Evolutionary conservation across 2,113 vertebrate genomes (phyloP), one percentile per base, ranked within the genome.

Genomic region (Paralichthys olivaceus): DNA sequence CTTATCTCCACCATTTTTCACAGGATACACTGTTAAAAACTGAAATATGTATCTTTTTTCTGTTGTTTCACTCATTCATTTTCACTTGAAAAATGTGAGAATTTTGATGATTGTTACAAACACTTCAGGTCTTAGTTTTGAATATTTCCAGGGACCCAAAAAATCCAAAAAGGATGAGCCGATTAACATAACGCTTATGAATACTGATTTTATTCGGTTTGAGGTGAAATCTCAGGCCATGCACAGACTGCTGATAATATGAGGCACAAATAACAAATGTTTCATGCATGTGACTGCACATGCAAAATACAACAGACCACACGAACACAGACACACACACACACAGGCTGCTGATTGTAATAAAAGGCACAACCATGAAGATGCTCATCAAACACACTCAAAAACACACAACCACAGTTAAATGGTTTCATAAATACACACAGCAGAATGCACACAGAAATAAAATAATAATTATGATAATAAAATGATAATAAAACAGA

Each of bases 401-500:
- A 72, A 75, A 77, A 86, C 73, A 85, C 68, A 88, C 64, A 43
- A 77, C 72, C 70, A 59, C 55, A 65, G 59, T 76, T 71, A 76
- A 88, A 87, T 77, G 56, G 67, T 64, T 60, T 76, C 83, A 82
- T 85, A 86, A 78, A 87, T 54, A 81, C 20, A 83, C 60, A 84
- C 40, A 79, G 72, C 47, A 62, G 58, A 83, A 56, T 28, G 74
- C 77, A 77, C 64, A 49, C 26, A 34, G 43, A 55, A 67, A 63
- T 66, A 58, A 70, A 75, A 77, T 61, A 54, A 61, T 60, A 43
- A 45, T 62, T 60, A 78, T 64, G 70, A 74, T 70, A 70, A 83
- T 69, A n/a, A 54, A 64, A 78, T 64, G 70, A 74, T 70, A 70
- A 83, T 69, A n/a, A 54, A 85, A 66, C 13, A 79, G 29, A 63